phyloP scores from a whole-genome alignment of 2,113 vertebrate genomes.

The Parus major region DNA sequence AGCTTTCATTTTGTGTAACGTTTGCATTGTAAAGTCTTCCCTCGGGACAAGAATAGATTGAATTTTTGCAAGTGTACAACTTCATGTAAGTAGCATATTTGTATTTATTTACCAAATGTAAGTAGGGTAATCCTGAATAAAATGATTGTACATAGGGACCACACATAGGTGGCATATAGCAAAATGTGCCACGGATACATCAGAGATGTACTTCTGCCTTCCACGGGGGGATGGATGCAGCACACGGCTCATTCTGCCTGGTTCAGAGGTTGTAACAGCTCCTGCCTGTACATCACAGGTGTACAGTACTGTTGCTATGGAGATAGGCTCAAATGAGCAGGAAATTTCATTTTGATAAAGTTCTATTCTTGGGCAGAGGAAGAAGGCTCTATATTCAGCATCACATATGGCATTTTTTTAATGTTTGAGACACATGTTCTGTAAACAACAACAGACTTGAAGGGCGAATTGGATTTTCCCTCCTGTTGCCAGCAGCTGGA shows the following conservation, averaged over 20 bases:
- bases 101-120: constrained; percentile 8
- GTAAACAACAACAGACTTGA: neutral
- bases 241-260: neutral
- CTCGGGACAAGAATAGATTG: constrained; percentile 26
- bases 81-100: constrained; percentile 5
- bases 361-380: constrained; percentile 43
- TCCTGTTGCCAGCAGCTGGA: neutral
- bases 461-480: neutral
- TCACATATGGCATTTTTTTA: neutral
- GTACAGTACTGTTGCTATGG: constrained; percentile 45
- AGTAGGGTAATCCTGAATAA: neutral
- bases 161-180: neutral
- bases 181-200: neutral
- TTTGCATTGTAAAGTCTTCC: constrained; percentile 30
- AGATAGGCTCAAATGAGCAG: constrained; percentile 16
- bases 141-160: neutral
- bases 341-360: constrained; percentile 52
- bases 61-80: constrained; percentile 12
- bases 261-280: neutral
- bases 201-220: neutral
- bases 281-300: neutral
- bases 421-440: neutral
- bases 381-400: constrained; percentile 5
- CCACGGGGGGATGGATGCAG: neutral
- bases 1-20: neutral